phyloP scores from a whole-genome alignment of 35 echinoderm and acorn worm species.

The Holothuria glaberrima region DNA sequence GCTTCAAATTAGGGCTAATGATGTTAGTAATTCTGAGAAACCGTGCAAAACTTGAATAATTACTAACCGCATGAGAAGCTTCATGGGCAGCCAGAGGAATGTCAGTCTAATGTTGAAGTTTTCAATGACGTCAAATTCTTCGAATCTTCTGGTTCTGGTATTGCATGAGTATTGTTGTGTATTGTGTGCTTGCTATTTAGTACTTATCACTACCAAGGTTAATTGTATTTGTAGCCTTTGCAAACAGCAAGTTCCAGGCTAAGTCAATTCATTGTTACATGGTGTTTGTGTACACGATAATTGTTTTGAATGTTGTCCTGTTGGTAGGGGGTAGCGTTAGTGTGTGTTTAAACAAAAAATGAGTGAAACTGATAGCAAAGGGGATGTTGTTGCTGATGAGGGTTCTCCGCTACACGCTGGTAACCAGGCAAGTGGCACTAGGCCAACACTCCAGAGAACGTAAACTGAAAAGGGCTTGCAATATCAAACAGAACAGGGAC shows the following conservation, averaged over 20 bases:
- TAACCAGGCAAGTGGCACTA: background rate
- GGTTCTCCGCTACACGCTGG: background rate
- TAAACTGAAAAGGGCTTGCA: background rate
- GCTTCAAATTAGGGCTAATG: background rate
- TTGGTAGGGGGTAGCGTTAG: background rate
- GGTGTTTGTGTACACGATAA: background rate
- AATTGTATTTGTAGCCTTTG: background rate
- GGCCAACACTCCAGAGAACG: background rate
- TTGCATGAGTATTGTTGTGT: background rate
- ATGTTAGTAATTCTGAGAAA: background rate
- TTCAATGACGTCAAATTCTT: background rate
- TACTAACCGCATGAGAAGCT: background rate
- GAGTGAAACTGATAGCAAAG: background rate
- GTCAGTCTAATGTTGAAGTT: background rate
- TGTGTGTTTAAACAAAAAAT: background rate
- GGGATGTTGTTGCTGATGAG: constrained; percentile 8
- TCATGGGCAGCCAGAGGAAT: background rate
- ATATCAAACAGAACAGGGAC: background rate
- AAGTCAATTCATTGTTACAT: background rate
- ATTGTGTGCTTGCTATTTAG: background rate
- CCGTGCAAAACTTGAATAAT: background rate
- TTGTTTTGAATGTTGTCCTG: background rate
- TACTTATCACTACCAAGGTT: background rate
- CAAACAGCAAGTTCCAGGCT: constrained; percentile 13
- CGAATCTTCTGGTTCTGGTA: too few relatives aligned